Conservation (phyloP, 1,140 invertebrate genomes). For the Saccostrea echinata region DNA sequence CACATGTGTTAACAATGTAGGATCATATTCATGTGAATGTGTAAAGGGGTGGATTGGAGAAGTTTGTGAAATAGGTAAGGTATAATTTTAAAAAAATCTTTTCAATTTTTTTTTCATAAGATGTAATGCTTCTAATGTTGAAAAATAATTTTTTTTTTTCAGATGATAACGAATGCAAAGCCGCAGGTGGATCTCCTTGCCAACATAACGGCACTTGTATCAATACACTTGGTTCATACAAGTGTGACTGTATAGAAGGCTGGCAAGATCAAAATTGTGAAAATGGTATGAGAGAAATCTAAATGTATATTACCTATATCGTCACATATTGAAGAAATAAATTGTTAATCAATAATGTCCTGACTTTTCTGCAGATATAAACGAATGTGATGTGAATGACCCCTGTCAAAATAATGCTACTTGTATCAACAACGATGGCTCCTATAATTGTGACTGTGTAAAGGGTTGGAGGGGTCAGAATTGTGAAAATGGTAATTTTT, state of each 20-base stretch:
- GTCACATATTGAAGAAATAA: not conserved
- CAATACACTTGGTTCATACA: not conserved
- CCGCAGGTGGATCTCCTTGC: slow-evolving; percentile 7
- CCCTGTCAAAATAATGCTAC: slow-evolving; percentile 48
- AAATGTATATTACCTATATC: not conserved
- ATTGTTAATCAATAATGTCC: not conserved
- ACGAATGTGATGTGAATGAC: slow-evolving; percentile 38
- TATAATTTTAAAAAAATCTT: not conserved
- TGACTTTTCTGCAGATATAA: slow-evolving; percentile 42
- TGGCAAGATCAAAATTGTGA: slow-evolving; percentile 58
- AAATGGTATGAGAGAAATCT: not conserved
- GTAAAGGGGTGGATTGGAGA: slow-evolving; percentile 20
- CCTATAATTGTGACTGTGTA: slow-evolving; percentile 50
- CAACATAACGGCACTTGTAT: slow-evolving; percentile 39
- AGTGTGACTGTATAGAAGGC: slow-evolving; percentile 34
- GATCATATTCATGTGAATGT: slow-evolving; percentile 45
- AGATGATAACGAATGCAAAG: slow-evolving; percentile 66
- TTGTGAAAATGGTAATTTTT: slow-evolving; percentile 49
- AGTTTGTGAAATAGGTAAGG: slow-evolving; percentile 18
- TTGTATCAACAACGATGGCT: slow-evolving; percentile 13
- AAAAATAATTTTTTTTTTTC: not conserved
- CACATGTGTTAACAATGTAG: slow-evolving; percentile 6
- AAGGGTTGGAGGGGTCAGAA: slow-evolving; percentile 51
- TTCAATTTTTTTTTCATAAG: too few relatives aligned
- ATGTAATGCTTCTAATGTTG: too few relatives aligned